Evolutionary conservation across 2,113 vertebrate genomes (phyloP).

Genomic region (Artemisiospiza belli): DNA sequence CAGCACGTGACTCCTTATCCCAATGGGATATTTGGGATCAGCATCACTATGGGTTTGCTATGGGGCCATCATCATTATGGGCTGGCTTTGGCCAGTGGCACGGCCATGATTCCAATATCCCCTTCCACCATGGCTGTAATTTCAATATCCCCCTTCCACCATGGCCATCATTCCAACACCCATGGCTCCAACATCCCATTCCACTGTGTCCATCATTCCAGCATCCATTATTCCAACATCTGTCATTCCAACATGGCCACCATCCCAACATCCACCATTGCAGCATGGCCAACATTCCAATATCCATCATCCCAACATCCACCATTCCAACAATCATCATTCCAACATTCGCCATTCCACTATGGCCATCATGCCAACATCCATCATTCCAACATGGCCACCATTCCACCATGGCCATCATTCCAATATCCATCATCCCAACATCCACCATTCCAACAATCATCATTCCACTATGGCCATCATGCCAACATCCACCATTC

Average conservation of each 20-base stretch:
- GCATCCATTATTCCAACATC: too few species aligned
- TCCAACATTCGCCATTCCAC: too few species aligned
- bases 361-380: neutral
- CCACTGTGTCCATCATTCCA: too few species aligned
- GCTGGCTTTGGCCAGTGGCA: neutral
- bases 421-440: neutral
- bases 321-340: too few species aligned
- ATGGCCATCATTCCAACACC: neutral
- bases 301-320: neutral
- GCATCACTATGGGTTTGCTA: too few species aligned
- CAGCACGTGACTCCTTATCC: rapidly evolving
- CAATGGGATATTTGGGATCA: rapidly evolving
- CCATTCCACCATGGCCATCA: too few species aligned
- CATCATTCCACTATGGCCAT: too few species aligned
- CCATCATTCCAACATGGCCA: neutral
- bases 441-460: too few species aligned
- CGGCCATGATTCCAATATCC: neutral
- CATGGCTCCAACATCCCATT: too few species aligned
- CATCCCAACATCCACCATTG: too few species aligned
- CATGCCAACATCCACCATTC: too few species aligned
- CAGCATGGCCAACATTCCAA: neutral
- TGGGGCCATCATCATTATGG: rapidly evolving
- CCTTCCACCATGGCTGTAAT: neutral
- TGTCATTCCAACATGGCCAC: neutral
- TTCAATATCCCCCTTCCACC: neutral